phyloP scores from a whole-genome alignment of 2,113 vertebrate genomes.

The Anoplopoma fimbria region DNA sequence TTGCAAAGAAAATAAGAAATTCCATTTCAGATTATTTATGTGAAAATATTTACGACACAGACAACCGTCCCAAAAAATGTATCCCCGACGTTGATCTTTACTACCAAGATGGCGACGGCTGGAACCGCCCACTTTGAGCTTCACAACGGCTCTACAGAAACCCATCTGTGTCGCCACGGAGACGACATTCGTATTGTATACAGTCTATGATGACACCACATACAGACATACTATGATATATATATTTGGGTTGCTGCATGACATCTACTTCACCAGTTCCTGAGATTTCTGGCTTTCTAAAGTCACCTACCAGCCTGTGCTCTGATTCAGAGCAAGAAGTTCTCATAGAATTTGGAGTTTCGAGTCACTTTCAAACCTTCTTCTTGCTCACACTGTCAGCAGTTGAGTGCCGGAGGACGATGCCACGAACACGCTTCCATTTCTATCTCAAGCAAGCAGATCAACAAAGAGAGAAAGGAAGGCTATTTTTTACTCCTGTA shows the following conservation, averaged over 20 bases:
- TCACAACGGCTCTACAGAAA: not conserved
- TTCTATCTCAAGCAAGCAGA: constrained; percentile 8
- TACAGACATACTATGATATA: not conserved
- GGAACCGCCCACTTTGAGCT: no score
- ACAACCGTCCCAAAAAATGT: no score
- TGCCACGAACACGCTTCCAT: constrained; percentile 20
- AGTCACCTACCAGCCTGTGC: not conserved
- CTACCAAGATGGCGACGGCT: no score
- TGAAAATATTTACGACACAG: no score
- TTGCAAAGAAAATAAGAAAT: no score
- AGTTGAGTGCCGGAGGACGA: constrained; percentile 17
- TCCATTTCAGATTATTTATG: no score
- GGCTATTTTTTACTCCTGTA: constrained; percentile 17
- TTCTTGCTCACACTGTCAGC: constrained; percentile 32
- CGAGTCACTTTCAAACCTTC: constrained; percentile 31
- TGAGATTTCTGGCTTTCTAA: constrained; percentile 15
- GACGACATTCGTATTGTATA: no score
- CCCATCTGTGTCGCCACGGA: no score
- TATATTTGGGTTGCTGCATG: constrained; percentile 1
- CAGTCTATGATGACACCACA: not conserved
- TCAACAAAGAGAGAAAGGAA: not conserved
- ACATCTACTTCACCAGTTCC: not conserved
- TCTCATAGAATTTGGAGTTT: constrained; percentile 22
- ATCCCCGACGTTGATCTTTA: no score
- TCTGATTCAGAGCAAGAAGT: constrained; percentile 13